Conservation (phyloP, 2,113 vertebrate genomes). For the Cottus gobio region DNA sequence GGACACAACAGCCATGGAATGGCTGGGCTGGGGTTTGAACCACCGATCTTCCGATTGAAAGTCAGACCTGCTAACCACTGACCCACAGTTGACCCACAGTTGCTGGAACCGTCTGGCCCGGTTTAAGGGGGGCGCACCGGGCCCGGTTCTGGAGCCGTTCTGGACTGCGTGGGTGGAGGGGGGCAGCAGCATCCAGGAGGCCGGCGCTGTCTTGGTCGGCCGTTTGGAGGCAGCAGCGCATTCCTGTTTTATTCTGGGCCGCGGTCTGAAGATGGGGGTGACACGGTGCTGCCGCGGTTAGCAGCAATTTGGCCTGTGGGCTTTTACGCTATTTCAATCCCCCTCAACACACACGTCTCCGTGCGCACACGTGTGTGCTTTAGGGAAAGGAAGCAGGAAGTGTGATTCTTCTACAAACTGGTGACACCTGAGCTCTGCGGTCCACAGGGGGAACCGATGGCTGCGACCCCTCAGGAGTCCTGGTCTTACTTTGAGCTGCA, state of each 20-base stretch:
- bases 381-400: constrained; percentile 2
- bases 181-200: constrained; percentile 59
- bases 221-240: constrained; percentile 62
- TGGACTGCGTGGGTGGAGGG: constrained; percentile 45
- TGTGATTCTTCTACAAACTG: constrained; percentile 17
- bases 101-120: too few species aligned
- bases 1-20: too few species aligned
- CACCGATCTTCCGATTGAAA: too few species aligned
- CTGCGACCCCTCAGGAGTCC: too few species aligned
- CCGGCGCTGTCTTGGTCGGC: constrained; percentile 50
- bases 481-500: too few species aligned
- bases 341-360: constrained; percentile 45
- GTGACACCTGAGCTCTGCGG: constrained; percentile 39
- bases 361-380: not conserved
- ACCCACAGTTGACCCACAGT: too few species aligned
- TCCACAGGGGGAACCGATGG: not conserved
- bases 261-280: constrained; percentile 71
- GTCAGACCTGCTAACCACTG: too few species aligned
- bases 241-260: constrained; percentile 80
- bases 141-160: constrained; percentile 25
- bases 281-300: constrained; percentile 68
- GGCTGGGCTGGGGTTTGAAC: too few species aligned
- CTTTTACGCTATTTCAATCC: constrained; percentile 67
- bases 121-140: too few species aligned
- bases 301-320: constrained; percentile 71